Base-by-base conservation (phyloP, 2,888 invertebrate genomes). In the Quadriops clusia region DNA sequence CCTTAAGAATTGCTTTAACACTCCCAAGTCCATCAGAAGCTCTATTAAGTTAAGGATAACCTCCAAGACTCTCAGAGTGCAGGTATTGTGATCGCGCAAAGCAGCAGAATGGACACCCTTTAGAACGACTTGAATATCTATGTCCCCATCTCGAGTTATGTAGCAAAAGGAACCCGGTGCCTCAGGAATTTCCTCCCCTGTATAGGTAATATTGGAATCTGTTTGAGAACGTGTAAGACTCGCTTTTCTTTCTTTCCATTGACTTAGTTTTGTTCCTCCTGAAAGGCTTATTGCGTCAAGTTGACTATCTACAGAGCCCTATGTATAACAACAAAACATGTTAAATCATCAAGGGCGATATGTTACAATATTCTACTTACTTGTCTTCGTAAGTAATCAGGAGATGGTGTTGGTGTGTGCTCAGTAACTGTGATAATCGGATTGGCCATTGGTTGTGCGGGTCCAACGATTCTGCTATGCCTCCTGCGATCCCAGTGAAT, bases 371-470 rank as follows among this genome's bases (percentile, higher is more conserved):
- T 15, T 15, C n/a, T n/a, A 9, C 47, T 56, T 63, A 79, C 80
- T 63, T 78, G 86, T 65, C 83, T 67, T 51, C 78, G 76, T 42
- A 85, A 67, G 51, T 79, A 86, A 56, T 90, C 89, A 0, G 89
- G 89, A 1, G 89, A 89, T 1, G 89, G 87, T 3, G 84, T 78
- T 1, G 93, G 93, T 1, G 91, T 91, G 52, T 94, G 93, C 53
- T 94, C 91, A 1, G 95, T 95, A 5, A 95, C 91, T 1, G 93
- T 94, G 34, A 95, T 95, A 30, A 94, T 94, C 1, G 95, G 95
- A 61, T 90, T 90, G 31, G 84, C 77, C 37, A 82, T 78, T 41
- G 79, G 77, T 46, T 72, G 73, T 26, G 61, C 42, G 4, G 60
- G 51, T 2, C 68, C 68, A 43, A 67, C 63, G 27, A 66, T 57